These are phyloP conservation scores for Meiosimyza platycephala DNA, from an alignment of 2,888 invertebrate species.

Conservation along the genomic window DNA sequence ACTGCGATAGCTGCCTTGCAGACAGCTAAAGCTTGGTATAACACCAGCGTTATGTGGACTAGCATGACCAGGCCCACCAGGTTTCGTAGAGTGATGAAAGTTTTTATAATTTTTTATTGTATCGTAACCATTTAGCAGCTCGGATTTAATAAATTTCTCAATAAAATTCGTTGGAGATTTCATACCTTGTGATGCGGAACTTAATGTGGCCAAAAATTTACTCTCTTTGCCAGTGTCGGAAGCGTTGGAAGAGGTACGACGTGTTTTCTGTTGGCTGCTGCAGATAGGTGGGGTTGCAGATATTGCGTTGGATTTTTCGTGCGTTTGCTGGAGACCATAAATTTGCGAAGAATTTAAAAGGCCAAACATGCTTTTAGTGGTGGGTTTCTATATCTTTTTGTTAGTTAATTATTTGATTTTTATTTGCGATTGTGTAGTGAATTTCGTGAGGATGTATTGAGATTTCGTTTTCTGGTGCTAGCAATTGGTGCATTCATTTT, in stretches of 20 bases:
- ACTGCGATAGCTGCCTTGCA: constrained; percentile 62
- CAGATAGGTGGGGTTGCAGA: constrained; percentile 31
- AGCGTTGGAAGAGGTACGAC: constrained; percentile 39
- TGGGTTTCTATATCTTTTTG: too few species aligned
- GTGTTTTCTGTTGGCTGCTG: constrained; percentile 30
- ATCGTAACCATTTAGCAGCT: constrained; percentile 60
- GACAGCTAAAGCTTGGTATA: constrained; percentile 54
- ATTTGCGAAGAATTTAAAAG: constrained; percentile 62
- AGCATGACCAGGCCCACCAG: not conserved
- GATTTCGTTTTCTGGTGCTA: not conserved
- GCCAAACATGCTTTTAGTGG: constrained; percentile 58
- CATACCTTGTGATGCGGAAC: constrained; percentile 38
- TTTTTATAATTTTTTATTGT: constrained; percentile 54
- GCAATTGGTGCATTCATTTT: not conserved
- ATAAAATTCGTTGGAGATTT: constrained; percentile 57
- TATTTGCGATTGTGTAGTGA: not conserved
- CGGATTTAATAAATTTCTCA: constrained; percentile 62
- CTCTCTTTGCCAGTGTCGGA: constrained; percentile 43
- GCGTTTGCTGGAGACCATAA: constrained; percentile 59
- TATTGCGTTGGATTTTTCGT: constrained; percentile 48
- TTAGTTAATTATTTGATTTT: not conserved
- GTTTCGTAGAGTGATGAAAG: constrained; percentile 42
- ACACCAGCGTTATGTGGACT: constrained; percentile 48
- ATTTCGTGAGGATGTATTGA: not conserved
- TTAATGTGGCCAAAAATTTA: constrained; percentile 55